Evolutionary conservation across 1,140 invertebrate genomes (phyloP).

Genomic region (Caenorhabditis elegans): WBcel235 BX284602.5:877001-877500

Average conservation of each 20-base stretch:
- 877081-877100: conserved; percentile 99
- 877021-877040: conserved; percentile 93
- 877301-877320: conserved; percentile 91
- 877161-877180: conserved; percentile 96
- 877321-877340: conserved; percentile 98
- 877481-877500: conserved; percentile 93
- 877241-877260: conserved; percentile 82
- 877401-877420: conserved; percentile 73
- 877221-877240: conserved; percentile 99
- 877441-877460: conserved; percentile 95
- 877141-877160: conserved; percentile 99
- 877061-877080: conserved; percentile 99
- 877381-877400: conserved; percentile 74
- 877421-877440: conserved; percentile 87
- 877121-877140: conserved; percentile 98
- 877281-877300: conserved; percentile 98
- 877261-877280: conserved; percentile 70
- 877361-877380: conserved; percentile 94
- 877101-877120: conserved; percentile 97
- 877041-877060: conserved; percentile 96
- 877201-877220: conserved; percentile 99
- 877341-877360: conserved; percentile 95
- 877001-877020: too few relatives aligned
- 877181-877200: conserved; percentile 73
- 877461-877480: conserved; percentile 78